These are phyloP conservation scores for Echinops telfairi DNA, from an alignment of 2,113 vertebrate species.

Conservation along the genomic window DNA sequence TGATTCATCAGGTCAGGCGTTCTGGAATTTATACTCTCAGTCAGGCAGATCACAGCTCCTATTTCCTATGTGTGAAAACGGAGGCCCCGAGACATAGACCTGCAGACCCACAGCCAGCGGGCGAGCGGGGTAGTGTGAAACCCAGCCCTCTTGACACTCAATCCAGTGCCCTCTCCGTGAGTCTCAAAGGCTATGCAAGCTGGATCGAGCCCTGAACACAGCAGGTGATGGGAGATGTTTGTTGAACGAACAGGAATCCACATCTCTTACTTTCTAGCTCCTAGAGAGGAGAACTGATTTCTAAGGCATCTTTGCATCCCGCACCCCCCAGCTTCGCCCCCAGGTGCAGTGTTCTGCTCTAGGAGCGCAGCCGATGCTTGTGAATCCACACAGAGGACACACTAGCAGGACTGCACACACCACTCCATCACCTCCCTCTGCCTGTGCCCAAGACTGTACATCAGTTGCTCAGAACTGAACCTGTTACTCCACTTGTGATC, in stretches of 20 bases:
- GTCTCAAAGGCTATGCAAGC: background rate
- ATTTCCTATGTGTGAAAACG: conserved; percentile 46
- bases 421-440: background rate
- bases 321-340: background rate
- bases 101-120: background rate
- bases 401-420: background rate
- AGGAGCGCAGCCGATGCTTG: conserved; percentile 28
- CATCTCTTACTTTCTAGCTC: background rate
- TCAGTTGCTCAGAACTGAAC: conserved; percentile 39
- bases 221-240: background rate
- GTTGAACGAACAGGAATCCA: conserved; percentile 6
- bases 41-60: background rate
- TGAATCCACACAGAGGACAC: background rate
- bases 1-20: background rate
- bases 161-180: background rate
- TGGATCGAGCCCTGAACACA: background rate
- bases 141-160: conserved; percentile 4
- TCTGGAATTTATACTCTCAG: conserved; percentile 13
- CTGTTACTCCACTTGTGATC: background rate
- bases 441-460: conserved; percentile 47
- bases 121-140: background rate
- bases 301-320: background rate
- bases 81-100: background rate
- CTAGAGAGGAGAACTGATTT: conserved; percentile 26
- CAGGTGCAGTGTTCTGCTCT: background rate